A percentile compares a stretch with the other conserved stretches of the same genome.
These are phyloP conservation scores for Ceratotherium simum DNA, from an alignment of 2,113 vertebrate species.

Conservation along the genomic window DNA sequence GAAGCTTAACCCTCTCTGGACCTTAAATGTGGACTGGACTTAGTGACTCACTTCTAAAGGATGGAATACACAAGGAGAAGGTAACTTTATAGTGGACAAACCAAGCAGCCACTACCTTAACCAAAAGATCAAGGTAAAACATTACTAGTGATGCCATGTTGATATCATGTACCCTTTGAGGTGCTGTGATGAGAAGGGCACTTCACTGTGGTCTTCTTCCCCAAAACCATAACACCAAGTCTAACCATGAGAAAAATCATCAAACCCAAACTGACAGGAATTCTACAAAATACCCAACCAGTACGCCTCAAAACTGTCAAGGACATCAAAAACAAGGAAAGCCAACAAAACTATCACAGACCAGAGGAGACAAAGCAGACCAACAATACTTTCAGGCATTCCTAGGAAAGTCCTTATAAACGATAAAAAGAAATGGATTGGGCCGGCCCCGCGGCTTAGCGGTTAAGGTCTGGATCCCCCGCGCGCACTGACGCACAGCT, in stretches of 20 bases:
- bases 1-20: background rate
- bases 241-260: background rate
- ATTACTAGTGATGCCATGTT: background rate
- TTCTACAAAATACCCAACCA: background rate
- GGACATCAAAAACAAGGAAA: background rate
- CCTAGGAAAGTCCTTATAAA: background rate
- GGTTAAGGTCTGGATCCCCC: too few species aligned
- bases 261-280: background rate
- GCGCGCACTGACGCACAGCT: too few species aligned
- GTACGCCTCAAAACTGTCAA: background rate
- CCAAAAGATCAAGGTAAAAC: slow-evolving; percentile 10
- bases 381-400: background rate
- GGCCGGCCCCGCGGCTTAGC: too few species aligned
- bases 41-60: background rate
- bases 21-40: background rate
- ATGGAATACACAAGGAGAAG: background rate
- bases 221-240: background rate
- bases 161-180: background rate
- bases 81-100: background rate
- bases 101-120: background rate
- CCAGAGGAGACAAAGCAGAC: background rate
- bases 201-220: background rate
- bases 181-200: background rate
- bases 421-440: background rate
- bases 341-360: background rate